Conservation (phyloP, 2,797 vertebrate genomes). For the Aldrovandia affinis region DNA sequence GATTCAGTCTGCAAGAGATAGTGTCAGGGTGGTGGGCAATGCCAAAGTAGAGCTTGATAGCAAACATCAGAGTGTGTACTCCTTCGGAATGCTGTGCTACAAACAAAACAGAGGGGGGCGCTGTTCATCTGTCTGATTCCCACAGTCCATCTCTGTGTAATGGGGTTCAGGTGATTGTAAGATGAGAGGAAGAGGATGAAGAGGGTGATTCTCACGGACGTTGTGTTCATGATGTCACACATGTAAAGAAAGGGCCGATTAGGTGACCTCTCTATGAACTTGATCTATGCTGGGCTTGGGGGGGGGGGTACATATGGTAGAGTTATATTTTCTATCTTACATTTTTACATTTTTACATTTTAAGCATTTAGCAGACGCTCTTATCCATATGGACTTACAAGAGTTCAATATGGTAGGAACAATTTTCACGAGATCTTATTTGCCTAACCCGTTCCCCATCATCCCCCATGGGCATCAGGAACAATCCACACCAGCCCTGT, state of each 20-base stretch:
- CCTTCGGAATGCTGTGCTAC: not conserved
- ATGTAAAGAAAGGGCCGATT: slow-evolving; percentile 52
- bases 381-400: too few relatives aligned
- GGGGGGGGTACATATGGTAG: slow-evolving; percentile 51
- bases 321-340: not conserved
- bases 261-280: slow-evolving; percentile 72
- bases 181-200: not conserved
- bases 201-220: slow-evolving; percentile 39
- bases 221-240: slow-evolving; percentile 47
- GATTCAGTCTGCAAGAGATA: too few relatives aligned
- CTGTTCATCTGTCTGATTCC: not conserved
- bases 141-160: not conserved
- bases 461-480: not conserved
- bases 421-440: too few relatives aligned
- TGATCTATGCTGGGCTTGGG: not conserved
- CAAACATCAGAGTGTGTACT: too few relatives aligned
- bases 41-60: too few relatives aligned
- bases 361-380: too few relatives aligned
- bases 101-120: not conserved
- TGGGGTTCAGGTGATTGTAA: not conserved
- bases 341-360: too few relatives aligned
- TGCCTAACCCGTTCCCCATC: too few relatives aligned
- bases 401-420: too few relatives aligned
- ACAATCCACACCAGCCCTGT: slow-evolving; percentile 45
- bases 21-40: too few relatives aligned